Evolutionary conservation across 2,888 invertebrate species (phyloP).

Genomic region (Rhopalosiphum nymphaeae): DNA sequence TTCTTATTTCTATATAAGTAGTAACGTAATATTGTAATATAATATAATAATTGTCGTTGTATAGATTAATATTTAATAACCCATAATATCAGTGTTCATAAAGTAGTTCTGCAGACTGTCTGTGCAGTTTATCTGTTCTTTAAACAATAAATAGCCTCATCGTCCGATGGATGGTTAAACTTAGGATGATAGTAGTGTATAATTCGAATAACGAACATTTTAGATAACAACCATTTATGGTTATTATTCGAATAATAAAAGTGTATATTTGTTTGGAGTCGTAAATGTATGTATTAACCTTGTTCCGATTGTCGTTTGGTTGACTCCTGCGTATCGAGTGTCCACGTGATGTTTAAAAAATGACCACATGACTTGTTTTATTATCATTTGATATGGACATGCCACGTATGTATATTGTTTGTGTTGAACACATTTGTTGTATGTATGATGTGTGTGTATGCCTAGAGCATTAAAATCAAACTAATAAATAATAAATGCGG

Average conservation of each 20-base stretch:
- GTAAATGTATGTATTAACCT: constrained; percentile 33
- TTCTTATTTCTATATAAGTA: neutral
- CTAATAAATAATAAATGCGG: constrained; percentile 32
- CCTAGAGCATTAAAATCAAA: constrained; percentile 25
- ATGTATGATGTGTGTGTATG: neutral
- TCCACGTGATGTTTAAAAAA: constrained; percentile 48
- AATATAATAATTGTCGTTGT: neutral
- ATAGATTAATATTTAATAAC: neutral
- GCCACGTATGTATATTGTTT: neutral
- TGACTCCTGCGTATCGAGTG: constrained; percentile 41
- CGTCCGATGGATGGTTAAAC: constrained; percentile 23
- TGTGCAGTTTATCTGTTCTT: neutral
- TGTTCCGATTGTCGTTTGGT: constrained; percentile 39
- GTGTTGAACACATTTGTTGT: neutral
- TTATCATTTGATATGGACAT: constrained; percentile 32
- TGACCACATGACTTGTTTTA: constrained; percentile 44
- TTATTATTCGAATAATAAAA: constrained; percentile 47
- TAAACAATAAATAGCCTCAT: constrained; percentile 17
- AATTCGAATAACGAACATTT: constrained; percentile 18
- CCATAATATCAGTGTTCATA: neutral
- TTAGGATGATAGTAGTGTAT: neutral
- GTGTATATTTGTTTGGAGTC: constrained; percentile 35
- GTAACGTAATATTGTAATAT: constrained; percentile 14
- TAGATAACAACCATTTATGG: constrained; percentile 50
- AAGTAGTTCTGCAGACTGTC: neutral